Evolutionary conservation across 2,888 invertebrate species (phyloP).

Genomic region (Drosophila anceps): DNA sequence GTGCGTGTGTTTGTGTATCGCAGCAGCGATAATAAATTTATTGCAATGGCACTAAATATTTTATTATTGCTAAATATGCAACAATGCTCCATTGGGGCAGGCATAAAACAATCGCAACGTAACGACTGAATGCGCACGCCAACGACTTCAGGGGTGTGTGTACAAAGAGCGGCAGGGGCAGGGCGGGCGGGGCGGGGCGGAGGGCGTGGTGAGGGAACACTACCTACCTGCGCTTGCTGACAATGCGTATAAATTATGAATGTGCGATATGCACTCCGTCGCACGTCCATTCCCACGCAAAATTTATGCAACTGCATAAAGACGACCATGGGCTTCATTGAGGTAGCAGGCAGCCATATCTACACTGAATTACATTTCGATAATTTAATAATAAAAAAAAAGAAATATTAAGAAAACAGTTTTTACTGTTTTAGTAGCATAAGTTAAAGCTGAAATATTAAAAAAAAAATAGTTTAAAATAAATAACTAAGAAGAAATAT

Average conservation of each 20-base stretch:
- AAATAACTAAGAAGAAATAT: too few relatives aligned
- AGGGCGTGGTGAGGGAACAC: background rate
- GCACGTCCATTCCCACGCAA: slow-evolving; percentile 53
- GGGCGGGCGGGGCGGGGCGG: slow-evolving; percentile 3
- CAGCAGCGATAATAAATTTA: slow-evolving; percentile 73
- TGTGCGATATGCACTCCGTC: slow-evolving; percentile 65
- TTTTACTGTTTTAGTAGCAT: background rate
- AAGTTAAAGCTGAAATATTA: background rate
- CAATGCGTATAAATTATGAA: slow-evolving; percentile 79
- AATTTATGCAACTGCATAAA: slow-evolving; percentile 12
- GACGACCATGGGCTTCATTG: background rate
- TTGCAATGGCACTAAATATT: slow-evolving; percentile 77
- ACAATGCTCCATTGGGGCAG: slow-evolving; percentile 62
- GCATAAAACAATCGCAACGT: slow-evolving; percentile 71
- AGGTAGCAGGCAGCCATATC: background rate
- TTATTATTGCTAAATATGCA: slow-evolving; percentile 81
- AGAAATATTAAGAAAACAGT: too few relatives aligned
- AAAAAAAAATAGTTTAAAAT: too few relatives aligned
- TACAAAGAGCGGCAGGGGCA: background rate
- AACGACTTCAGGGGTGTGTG: background rate
- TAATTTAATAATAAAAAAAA: background rate
- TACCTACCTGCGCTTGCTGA: slow-evolving; percentile 72
- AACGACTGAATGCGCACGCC: slow-evolving; percentile 70
- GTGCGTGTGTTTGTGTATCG: slow-evolving; percentile 14
- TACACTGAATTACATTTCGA: slow-evolving; percentile 17